These are phyloP conservation scores for Cyclophora albipunctata DNA, from an alignment of 2,888 invertebrate genomes.

Conservation along the genomic window DNA sequence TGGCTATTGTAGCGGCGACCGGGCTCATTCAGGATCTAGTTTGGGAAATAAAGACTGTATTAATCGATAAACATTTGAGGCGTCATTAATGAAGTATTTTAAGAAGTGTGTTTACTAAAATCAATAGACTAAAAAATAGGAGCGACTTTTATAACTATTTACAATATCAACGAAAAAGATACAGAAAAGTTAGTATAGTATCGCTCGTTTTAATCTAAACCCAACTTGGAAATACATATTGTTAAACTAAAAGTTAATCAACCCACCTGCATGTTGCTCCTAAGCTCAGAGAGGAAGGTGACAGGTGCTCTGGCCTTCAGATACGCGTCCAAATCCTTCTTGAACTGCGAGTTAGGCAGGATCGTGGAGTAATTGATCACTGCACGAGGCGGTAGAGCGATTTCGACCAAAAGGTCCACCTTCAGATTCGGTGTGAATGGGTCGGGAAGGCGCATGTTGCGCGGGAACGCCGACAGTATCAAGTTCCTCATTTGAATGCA, in stretches of 20 bases:
- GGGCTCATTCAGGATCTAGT: slow-evolving; percentile 83
- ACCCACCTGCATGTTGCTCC: slow-evolving; percentile 88
- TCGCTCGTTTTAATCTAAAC: no score
- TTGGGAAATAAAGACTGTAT: not conserved
- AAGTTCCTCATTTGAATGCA: slow-evolving; percentile 99
- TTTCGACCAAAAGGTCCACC: slow-evolving; percentile 93
- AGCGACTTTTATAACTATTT: not conserved
- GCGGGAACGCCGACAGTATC: slow-evolving; percentile 97
- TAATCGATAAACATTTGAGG: no score
- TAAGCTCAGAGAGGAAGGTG: slow-evolving; percentile 94
- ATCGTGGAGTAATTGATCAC: slow-evolving; percentile 90
- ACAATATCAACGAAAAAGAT: not conserved
- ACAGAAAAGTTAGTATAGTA: not conserved
- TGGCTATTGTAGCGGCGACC: slow-evolving; percentile 96
- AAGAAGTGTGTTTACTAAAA: no score
- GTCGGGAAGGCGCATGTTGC: slow-evolving; percentile 98
- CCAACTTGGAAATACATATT: no score
- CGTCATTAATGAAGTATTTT: no score
- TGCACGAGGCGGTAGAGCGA: slow-evolving; percentile 90
- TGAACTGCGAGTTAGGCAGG: slow-evolving; percentile 91
- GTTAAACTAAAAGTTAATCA: not conserved
- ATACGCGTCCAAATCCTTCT: slow-evolving; percentile 97
- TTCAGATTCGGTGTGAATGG: slow-evolving; percentile 98
- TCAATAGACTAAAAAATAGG: no score
- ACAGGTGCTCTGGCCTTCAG: slow-evolving; percentile 95